phyloP scores from a whole-genome alignment of 2,888 invertebrate genomes.

The Sinelater perroti region DNA sequence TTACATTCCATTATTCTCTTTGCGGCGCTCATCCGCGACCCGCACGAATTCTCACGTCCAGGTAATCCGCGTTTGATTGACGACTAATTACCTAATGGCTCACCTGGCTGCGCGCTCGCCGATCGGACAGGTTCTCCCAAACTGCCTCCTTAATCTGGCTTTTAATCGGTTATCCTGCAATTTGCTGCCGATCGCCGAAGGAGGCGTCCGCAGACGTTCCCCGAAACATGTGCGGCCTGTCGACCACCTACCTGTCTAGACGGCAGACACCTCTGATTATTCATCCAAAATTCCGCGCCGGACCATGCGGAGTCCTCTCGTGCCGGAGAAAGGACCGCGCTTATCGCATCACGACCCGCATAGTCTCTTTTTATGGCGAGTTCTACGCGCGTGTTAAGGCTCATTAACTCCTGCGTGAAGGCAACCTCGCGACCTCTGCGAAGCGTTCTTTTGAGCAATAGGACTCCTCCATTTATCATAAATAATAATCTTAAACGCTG shows the following conservation, averaged over 20 bases:
- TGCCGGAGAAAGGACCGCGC: slow-evolving; percentile 22
- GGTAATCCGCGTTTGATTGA: too few species aligned
- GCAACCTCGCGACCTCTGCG: too few species aligned
- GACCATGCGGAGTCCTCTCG: slow-evolving; percentile 21
- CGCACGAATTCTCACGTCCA: too few species aligned
- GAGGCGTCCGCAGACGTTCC: slow-evolving; percentile 25
- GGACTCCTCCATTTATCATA: too few species aligned
- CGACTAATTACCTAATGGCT: too few species aligned
- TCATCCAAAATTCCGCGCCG: slow-evolving; percentile 25
- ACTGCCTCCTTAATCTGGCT: neutral
- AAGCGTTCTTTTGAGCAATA: too few species aligned
- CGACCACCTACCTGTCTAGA: slow-evolving; percentile 38
- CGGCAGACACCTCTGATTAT: slow-evolving; percentile 34
- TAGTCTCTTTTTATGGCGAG: slow-evolving; percentile 10
- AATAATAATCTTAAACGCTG: too few species aligned
- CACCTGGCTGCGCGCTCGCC: too few species aligned
- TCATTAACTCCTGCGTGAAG: slow-evolving; percentile 6
- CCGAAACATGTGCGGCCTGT: slow-evolving; percentile 24
- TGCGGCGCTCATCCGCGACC: too few species aligned
- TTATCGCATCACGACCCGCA: slow-evolving; percentile 11
- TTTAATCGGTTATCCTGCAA: slow-evolving; percentile 12
- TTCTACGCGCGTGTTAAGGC: neutral
- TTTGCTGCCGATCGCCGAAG: slow-evolving; percentile 14
- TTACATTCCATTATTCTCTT: too few species aligned
- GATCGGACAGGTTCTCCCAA: too few species aligned